These are phyloP conservation scores for Anthoscopus minutus DNA, from an alignment of 2,113 vertebrate species.

Conservation along the genomic window DNA sequence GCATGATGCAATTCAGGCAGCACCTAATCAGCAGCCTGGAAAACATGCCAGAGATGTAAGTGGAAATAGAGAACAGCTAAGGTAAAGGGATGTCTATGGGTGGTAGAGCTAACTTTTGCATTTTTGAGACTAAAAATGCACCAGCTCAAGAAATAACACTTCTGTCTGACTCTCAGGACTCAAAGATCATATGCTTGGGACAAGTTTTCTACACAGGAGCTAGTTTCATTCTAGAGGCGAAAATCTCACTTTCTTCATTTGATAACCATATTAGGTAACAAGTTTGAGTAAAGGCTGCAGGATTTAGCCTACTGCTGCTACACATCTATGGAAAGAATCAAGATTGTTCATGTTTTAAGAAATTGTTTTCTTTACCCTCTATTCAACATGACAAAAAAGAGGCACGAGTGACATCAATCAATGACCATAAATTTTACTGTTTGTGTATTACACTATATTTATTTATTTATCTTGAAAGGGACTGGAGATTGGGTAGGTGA, in stretches of 20 bases:
- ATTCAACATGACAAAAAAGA: background rate
- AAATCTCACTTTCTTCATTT: background rate
- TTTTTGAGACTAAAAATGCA: background rate
- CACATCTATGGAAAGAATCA: background rate
- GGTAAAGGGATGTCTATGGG: background rate
- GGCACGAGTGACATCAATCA: background rate
- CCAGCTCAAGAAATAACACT: background rate
- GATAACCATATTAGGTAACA: background rate
- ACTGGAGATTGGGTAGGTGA: conserved; percentile 38
- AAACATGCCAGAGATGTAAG: background rate
- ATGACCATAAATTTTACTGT: background rate
- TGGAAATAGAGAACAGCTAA: background rate
- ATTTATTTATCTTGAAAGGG: background rate
- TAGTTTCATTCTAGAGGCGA: background rate
- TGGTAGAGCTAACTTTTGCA: background rate
- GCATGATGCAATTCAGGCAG: background rate
- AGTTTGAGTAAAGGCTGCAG: background rate
- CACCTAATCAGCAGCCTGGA: background rate
- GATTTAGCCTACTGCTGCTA: background rate
- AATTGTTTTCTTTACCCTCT: background rate
- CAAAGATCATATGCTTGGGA: background rate
- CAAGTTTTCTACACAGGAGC: background rate
- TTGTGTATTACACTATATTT: background rate
- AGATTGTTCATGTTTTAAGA: background rate
- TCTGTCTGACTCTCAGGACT: background rate